phyloP scores from a whole-genome alignment of 2,113 vertebrate species.

The Smithornis capensis region DNA sequence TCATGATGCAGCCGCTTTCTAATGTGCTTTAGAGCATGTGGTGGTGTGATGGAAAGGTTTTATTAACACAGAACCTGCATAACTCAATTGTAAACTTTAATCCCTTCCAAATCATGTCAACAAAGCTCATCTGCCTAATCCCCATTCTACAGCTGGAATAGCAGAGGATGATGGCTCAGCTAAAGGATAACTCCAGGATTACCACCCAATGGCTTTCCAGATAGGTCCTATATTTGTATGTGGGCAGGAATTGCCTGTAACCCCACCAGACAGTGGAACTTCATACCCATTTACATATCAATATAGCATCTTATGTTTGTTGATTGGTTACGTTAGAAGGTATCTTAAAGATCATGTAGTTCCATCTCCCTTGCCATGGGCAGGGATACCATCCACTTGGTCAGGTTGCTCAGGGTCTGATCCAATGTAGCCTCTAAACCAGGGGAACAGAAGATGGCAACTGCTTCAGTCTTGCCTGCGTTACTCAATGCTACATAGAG shows the following conservation, averaged over 20 bases:
- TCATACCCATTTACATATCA: not conserved
- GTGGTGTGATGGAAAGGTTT: slow-evolving; percentile 24
- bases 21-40: not conserved
- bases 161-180: not conserved
- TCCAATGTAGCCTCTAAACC: not conserved
- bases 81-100: slow-evolving; percentile 40
- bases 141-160: not conserved
- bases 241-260: not conserved
- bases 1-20: not conserved
- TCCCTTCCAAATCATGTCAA: not conserved
- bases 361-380: not conserved
- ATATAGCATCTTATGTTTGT: too few species aligned
- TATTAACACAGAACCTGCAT: slow-evolving; percentile 43
- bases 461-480: not conserved
- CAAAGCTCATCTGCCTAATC: slow-evolving; percentile 6
- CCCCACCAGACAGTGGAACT: not conserved
- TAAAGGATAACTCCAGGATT: not conserved
- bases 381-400: not conserved
- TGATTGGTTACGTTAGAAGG: not conserved
- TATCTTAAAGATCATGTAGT: not conserved
- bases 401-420: not conserved
- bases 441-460: not conserved
- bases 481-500: not conserved
- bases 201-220: not conserved
- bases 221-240: not conserved